A percentile compares a stretch with the other conserved stretches of the same genome.
These are phyloP conservation scores for Orbicella faveolata DNA, from an alignment of 64 coral and sea anemone genomes.

Conservation along the genomic window DNA sequence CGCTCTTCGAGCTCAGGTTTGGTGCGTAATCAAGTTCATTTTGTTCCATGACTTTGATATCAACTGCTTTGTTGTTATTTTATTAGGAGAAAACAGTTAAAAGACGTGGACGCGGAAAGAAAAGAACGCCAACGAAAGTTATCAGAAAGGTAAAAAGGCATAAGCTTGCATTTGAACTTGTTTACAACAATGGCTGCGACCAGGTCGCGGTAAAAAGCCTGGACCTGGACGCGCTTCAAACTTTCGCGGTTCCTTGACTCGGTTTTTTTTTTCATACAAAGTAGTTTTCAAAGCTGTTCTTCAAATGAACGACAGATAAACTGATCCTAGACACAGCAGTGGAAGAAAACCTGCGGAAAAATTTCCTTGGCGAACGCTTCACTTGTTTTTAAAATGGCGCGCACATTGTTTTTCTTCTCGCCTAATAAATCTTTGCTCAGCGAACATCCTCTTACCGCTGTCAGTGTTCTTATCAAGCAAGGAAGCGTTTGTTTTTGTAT, in stretches of 20 bases:
- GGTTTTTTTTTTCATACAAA: neutral
- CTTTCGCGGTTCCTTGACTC: neutral
- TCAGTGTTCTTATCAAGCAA: too few relatives aligned
- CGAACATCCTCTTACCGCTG: too few relatives aligned
- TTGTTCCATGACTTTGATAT: too few relatives aligned
- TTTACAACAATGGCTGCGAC: constrained; percentile 1
- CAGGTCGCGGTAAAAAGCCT: neutral
- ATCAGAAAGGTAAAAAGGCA: neutral
- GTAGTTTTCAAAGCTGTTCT: neutral
- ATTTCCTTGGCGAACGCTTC: too few relatives aligned
- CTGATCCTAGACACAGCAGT: neutral
- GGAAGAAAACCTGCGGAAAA: too few relatives aligned
- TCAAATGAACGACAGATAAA: neutral
- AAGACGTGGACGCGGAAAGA: neutral
- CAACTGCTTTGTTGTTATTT: neutral
- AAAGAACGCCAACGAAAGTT: neutral
- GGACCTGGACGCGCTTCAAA: neutral
- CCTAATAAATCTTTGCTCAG: too few relatives aligned
- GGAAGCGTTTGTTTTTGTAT: too few relatives aligned
- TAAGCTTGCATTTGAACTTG: neutral
- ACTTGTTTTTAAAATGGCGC: too few relatives aligned
- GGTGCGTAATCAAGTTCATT: too few relatives aligned
- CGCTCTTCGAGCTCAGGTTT: too few relatives aligned
- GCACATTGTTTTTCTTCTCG: too few relatives aligned
- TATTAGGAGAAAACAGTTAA: neutral